These are phyloP conservation scores for Odontocerum albicorne DNA, from an alignment of 2,888 invertebrate species.

Conservation along the genomic window DNA sequence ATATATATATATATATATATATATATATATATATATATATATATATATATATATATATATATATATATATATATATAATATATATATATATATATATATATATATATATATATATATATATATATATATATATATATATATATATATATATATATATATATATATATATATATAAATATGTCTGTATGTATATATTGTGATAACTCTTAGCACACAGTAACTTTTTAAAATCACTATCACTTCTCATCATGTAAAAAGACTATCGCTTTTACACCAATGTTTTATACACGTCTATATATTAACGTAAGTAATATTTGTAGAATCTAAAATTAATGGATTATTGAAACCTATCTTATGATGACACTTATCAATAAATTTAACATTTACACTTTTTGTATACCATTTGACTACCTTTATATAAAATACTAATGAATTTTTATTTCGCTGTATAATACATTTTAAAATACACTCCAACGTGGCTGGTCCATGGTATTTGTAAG, in stretches of 20 bases:
- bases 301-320: slow-evolving; percentile 8
- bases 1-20: no score
- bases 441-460: background rate
- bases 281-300: slow-evolving; percentile 25
- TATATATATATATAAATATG: no score
- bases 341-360: slow-evolving; percentile 37
- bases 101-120: no score
- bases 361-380: slow-evolving; percentile 37
- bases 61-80: slow-evolving; percentile 10
- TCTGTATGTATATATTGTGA: no score
- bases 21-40: no score
- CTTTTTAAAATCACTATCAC: background rate
- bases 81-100: background rate
- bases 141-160: no score
- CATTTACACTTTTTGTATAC: slow-evolving; percentile 37
- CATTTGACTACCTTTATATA: slow-evolving; percentile 28
- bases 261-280: slow-evolving; percentile 36
- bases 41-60: background rate
- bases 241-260: slow-evolving; percentile 27
- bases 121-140: no score
- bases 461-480: slow-evolving; percentile 24
- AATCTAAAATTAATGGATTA: slow-evolving; percentile 29
- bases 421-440: background rate
- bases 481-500: slow-evolving; percentile 29
- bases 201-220: no score